Percentiles rank a stretch among this genome's conserved stretches.
Evolutionary conservation across 2,797 vertebrate species (phyloP).

Genomic region (Ibycter americanus): DNA sequence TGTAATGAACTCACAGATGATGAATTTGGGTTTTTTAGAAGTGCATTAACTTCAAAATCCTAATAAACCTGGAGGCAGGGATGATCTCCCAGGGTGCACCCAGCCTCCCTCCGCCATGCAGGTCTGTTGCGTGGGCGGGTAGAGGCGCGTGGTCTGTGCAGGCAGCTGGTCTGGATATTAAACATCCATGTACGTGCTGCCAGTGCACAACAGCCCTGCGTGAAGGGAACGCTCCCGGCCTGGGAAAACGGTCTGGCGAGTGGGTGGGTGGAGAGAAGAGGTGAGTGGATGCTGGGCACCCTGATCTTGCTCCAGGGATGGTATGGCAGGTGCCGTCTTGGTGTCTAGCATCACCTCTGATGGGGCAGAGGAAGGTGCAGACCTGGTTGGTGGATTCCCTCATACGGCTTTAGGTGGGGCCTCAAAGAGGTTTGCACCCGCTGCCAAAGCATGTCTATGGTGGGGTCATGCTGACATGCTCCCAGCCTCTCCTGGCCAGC

Average conservation of each 20-base stretch:
- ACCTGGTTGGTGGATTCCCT: not conserved
- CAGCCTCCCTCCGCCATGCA: not conserved
- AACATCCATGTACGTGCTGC: not conserved
- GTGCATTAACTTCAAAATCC: not conserved
- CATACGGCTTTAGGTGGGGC: not conserved
- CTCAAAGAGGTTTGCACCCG: not conserved
- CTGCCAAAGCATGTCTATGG: fast-evolving
- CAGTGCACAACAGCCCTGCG: not conserved
- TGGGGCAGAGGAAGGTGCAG: not conserved
- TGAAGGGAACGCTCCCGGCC: not conserved
- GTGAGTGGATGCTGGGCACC: not conserved
- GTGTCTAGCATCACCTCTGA: fast-evolving
- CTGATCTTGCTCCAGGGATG: not conserved
- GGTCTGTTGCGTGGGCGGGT: not conserved
- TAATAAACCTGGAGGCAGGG: not conserved
- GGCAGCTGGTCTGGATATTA: not conserved
- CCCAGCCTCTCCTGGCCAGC: not conserved
- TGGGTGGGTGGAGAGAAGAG: not conserved
- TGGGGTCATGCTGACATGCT: fast-evolving
- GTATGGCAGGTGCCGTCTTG: not conserved
- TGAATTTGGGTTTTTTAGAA: not conserved
- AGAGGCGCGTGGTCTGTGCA: not conserved
- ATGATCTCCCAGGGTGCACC: too few species aligned
- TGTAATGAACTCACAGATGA: not conserved
- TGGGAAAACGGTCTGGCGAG: not conserved